These are phyloP conservation scores for Psittacus erithacus DNA, from an alignment of 2,113 vertebrate genomes.

Conservation along the genomic window DNA sequence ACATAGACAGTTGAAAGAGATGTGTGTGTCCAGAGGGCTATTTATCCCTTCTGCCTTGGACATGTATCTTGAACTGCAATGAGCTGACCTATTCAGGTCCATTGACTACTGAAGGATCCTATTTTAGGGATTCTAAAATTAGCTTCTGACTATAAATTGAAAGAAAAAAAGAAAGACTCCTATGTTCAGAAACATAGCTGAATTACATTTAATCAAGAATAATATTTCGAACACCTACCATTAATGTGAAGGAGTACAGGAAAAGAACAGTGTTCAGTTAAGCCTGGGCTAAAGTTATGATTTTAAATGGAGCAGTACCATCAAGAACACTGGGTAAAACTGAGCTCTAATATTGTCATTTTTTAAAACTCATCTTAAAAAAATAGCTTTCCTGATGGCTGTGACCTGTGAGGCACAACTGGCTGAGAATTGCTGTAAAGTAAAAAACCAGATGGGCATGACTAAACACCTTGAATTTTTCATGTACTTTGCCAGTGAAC, in stretches of 20 bases:
- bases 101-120: background rate
- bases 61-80: background rate
- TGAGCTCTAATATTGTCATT: background rate
- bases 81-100: background rate
- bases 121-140: background rate
- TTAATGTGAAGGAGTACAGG: background rate
- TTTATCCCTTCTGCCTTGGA: background rate
- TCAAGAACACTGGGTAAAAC: background rate
- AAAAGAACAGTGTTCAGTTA: background rate
- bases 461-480: background rate
- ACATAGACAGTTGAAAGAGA: background rate
- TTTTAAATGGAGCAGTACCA: background rate
- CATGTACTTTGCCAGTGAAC: background rate
- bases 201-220: background rate
- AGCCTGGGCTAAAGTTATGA: background rate
- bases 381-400: background rate
- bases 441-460: background rate
- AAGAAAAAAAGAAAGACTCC: background rate
- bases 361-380: background rate
- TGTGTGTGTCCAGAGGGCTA: background rate
- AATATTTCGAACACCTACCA: background rate
- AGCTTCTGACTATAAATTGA: background rate
- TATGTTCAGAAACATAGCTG: background rate
- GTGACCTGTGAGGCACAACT: background rate
- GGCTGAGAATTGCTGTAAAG: background rate